phyloP scores from a whole-genome alignment of 2,797 vertebrate species.

The Australoheros facetus region DNA sequence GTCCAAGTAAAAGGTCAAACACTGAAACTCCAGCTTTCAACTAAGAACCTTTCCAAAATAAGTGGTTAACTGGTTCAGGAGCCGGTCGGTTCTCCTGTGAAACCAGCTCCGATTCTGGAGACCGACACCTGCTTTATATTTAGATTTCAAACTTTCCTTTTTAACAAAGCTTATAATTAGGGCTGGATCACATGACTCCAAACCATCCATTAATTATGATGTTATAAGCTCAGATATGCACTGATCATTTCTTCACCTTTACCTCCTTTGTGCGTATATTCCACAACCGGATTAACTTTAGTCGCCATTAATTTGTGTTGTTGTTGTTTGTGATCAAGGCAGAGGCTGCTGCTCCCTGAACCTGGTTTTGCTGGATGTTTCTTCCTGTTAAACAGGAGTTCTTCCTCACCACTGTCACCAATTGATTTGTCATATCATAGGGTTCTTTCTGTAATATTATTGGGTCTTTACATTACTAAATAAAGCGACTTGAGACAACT shows the following conservation, averaged over 20 bases:
- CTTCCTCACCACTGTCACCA: background rate
- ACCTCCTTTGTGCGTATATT: too few relatives aligned
- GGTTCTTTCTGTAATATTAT: background rate
- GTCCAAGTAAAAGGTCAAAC: background rate
- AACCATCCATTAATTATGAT: background rate
- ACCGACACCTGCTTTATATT: background rate
- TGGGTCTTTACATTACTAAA: background rate
- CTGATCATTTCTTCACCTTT: too few relatives aligned
- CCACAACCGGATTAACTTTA: too few relatives aligned
- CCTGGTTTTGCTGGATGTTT: background rate
- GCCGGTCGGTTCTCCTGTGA: too few relatives aligned
- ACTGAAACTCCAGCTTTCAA: background rate
- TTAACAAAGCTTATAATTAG: background rate
- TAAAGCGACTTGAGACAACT: background rate
- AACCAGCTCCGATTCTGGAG: background rate
- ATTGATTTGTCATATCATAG: background rate
- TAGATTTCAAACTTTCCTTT: background rate
- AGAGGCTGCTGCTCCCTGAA: background rate
- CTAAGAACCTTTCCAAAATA: background rate
- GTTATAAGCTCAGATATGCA: background rate
- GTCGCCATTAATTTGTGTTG: too few relatives aligned
- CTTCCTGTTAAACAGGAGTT: background rate
- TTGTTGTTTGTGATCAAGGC: too few relatives aligned
- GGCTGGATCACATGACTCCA: background rate
- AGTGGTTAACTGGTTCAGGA: background rate